Evolutionary conservation across 2,113 vertebrate genomes (phyloP), one percentile per base, ranked within the genome.

Genomic region (Crotalus tigris): DNA sequence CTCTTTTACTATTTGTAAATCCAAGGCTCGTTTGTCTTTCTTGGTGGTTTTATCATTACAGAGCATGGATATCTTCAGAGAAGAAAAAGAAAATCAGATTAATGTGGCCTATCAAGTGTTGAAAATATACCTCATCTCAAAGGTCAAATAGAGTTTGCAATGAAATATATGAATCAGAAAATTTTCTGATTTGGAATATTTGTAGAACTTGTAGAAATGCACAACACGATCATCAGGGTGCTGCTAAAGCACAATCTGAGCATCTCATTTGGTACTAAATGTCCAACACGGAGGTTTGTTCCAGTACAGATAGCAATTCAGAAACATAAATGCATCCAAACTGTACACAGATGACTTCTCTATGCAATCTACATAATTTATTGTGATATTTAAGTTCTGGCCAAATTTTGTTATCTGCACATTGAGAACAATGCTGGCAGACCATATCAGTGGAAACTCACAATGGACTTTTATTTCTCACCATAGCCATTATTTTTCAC

Each of bases 1-100:
- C 49, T 51, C 49, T 51, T 51, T 51, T 21, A 96, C 93, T 89
- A 93, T 95, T 95, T 94, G 29, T 93, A 93, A 95, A 95, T 94
- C 94, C 96, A 96, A 87, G 96, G 1, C 97, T 96, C 96, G 95
- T 98, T 97, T 97, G 96, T 97, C 97, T 97, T 96, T 97, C 97
- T 97, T 97, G 87, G 94, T 94, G 87, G 33, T 97, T 97, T 96
- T 97, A 97, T 97, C 96, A 93, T 94, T 93, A 75, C 94, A 95
- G 94, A 88, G 91, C 92, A 94, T 94, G 94, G 94, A 88, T 94
- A 87, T 95, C 95, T 94, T 94, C 12, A 89, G 91, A 93, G 92
- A 91, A 91, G 94, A 96, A 85, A 55, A 87, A 46, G 92, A 89
- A 92, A 95, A 95, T 95, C 95, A 91, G 95, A 94, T 96, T 96